Percentiles rank a stretch among this genome's conserved stretches.
Conservation (phyloP, 2,113 vertebrate species). For the Chaetops frenatus region DNA sequence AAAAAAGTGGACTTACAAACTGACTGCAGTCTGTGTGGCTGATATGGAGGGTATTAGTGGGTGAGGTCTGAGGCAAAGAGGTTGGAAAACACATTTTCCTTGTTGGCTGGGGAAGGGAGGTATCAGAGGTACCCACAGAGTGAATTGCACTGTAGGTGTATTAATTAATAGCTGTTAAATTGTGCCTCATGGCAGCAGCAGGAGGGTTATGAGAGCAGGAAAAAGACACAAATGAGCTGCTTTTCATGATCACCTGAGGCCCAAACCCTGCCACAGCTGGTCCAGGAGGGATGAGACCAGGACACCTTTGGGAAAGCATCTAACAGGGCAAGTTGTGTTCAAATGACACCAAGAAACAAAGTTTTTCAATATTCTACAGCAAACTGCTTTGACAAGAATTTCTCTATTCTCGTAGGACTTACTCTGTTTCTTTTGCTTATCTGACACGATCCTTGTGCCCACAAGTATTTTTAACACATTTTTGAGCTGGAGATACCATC, state of each 20-base stretch:
- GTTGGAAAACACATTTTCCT: background rate
- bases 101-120: rapidly evolving
- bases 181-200: background rate
- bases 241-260: background rate
- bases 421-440: background rate
- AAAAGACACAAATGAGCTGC: background rate
- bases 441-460: background rate
- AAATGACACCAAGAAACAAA: background rate
- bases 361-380: background rate
- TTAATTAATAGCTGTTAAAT: background rate
- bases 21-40: background rate
- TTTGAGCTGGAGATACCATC: background rate
- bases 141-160: background rate
- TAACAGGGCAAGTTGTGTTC: background rate
- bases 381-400: background rate
- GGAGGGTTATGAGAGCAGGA: background rate
- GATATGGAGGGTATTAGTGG: background rate
- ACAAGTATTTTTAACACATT: background rate
- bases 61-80: background rate
- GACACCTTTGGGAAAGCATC: background rate
- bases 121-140: background rate
- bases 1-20: background rate
- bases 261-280: background rate
- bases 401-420: background rate
- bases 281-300: background rate